Percentiles rank a stretch among this genome's conserved stretches.
These are phyloP conservation scores for Synanthedon tipuliformis DNA, from an alignment of 2,888 invertebrate genomes.

Conservation along the genomic window DNA sequence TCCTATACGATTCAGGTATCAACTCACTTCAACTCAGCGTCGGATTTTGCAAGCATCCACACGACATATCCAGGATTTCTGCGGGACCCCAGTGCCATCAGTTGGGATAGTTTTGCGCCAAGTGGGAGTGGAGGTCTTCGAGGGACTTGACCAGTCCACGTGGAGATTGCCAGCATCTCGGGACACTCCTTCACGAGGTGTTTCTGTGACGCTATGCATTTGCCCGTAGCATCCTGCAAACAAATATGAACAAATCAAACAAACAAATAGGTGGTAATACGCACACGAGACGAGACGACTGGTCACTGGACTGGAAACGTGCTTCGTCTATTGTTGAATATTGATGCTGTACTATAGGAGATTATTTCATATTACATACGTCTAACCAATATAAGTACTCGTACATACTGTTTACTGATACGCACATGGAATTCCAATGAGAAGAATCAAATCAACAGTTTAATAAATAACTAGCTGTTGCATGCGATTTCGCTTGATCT, in stretches of 20 bases:
- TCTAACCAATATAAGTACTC: too few relatives aligned
- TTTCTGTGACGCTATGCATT: constrained; percentile 62
- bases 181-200: constrained; percentile 81
- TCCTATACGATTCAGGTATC: background rate
- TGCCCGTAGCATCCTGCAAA: constrained; percentile 58
- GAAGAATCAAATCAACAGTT: too few relatives aligned
- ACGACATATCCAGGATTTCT: constrained; percentile 78
- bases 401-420: too few relatives aligned
- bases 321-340: constrained; percentile 2
- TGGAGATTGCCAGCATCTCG: constrained; percentile 83
- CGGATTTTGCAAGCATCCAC: constrained; percentile 84
- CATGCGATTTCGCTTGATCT: too few relatives aligned
- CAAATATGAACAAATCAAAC: background rate
- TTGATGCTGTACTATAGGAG: too few relatives aligned
- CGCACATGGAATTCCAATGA: too few relatives aligned
- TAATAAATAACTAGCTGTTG: too few relatives aligned
- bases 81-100: constrained; percentile 80
- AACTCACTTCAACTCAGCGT: constrained; percentile 81
- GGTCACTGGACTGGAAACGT: constrained; percentile 16
- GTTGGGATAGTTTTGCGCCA: constrained; percentile 76
- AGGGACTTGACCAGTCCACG: constrained; percentile 84
- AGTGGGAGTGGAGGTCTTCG: constrained; percentile 78
- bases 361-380: too few relatives aligned
- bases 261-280: background rate
- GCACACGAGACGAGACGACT: constrained; percentile 3